Base-by-base conservation (phyloP, 2,888 invertebrate genomes). In the Watsonalla binaria region DNA sequence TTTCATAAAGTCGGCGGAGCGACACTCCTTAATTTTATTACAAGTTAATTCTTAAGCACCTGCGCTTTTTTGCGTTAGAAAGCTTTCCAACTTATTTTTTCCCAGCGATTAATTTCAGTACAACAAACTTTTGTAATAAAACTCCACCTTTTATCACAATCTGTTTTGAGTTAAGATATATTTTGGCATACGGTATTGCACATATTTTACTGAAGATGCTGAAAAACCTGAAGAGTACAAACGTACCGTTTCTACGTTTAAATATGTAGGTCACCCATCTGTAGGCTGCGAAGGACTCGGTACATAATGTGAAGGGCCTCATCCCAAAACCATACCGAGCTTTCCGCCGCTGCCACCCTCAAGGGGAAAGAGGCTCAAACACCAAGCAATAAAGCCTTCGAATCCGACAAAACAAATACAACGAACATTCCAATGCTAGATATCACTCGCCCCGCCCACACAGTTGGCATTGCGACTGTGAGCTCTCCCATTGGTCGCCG, bases 361-460 rank as follows among this genome's bases (percentile, higher is more conserved):
- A 88, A 88, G 74, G 86, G 78, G 90, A 90, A 90, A 90, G 84
- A 85, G 84, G 77, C 90, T 84, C 88, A 87, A 87, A 84, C 77
- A 69, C 90, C 79, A 72, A 72, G 91, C 88, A 84, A 87, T 91
- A 91, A 80, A 91, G 90, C 88, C 87, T 90, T 83, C 84, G 79
- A 68, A 88, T 83, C 84, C 76, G 75, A 81, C 90, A 90, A 89
- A 89, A 90, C 90, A 90, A 90, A 90, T 90, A 90, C 88, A 84
- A 87, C 79, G 83, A 82, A 82, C 90, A 90, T 90, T 90, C 90
- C 90, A 91, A 91, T 91, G 86, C 89, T 87, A 91, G 91, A 91
- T 91, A 91, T 91, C 91, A 91, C 81, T 91, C 78, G 87, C 90
- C 70, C 83, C 91, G 88, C 90, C 90, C 82, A 82, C 86, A 89